Evolutionary conservation across 1,140 invertebrate species (phyloP), one percentile per base, ranked within the genome.

Genomic region (Gryllus bimaculatus): DNA sequence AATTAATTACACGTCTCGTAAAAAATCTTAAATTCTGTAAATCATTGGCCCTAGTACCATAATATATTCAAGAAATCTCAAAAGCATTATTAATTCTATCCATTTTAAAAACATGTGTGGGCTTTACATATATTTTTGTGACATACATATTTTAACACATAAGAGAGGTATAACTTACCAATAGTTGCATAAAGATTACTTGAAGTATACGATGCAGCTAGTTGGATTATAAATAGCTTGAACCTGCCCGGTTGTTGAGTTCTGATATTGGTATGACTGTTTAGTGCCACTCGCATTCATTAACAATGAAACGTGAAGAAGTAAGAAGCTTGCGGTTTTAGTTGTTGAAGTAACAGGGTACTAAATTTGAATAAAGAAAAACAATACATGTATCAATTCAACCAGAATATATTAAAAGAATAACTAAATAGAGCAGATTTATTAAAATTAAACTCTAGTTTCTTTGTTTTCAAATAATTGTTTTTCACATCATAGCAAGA

Each of bases 301-400:
- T 76, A 91, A 84, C 18, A 93, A 85, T 21, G 91, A n/a, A 92
- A 84, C 93, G 92, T 6, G 92, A 90, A 7, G 92, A 92, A 20
- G 93, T n/a, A 92, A 6, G 91, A n/a, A 89, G 7, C 91, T 91
- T n/a, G 91, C 89, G 74, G 92, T 92, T 85, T 94, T 93, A 76
- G 76, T 48, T 18, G 15, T n/a, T 8, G 76, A 10, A n/a, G 76
- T 76, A n/a, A 75, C 77, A 13, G 82, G n/a, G 81, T 83, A 79
- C 82, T 83, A 39, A 77, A 54, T 15, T 49, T 13, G 73, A 54
- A 76, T 54, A 47, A 26, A 74, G 74, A 0, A 78, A 54, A 0
- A 48, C 76, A 79, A 79, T 18, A 21, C 13, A 78, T 78, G 8
- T 73, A 13, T 66, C n/a, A 79, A 73, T 7, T 86, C 81, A 20